Base-by-base conservation (phyloP, 1,140 invertebrate genomes). In the Drosophila oshimai region DNA sequence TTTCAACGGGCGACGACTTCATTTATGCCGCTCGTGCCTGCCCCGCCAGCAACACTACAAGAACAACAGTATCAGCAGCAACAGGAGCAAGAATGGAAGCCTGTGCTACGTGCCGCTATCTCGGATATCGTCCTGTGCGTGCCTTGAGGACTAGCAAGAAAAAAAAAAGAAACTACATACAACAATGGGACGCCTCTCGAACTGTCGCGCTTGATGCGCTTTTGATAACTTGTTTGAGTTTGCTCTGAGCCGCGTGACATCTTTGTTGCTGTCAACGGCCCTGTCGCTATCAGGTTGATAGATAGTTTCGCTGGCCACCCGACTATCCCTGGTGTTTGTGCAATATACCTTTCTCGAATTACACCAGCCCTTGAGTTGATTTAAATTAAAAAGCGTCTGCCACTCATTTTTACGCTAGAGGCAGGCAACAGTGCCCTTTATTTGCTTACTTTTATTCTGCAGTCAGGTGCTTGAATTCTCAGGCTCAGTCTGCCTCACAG, bases 151-250 rank as follows among this genome's bases (percentile, higher is more conserved):
- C 36, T 39, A 31, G 34, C 28, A 51, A 33, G 26, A 22, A 17
- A 18, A 37, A 33, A 12, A 55, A 44, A 9, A 53, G 13, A 31
- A 62, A 24, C 26, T 41, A 41, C 34, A 68, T 41, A 41, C 34
- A 68, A 57, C 54, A 68, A 51, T 69, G 46, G 28, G 42, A 20
- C 39, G 39, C 42, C 41, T 31, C 39, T 69, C 42, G 54, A 69
- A 76, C 73, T 57, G 74, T 54, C 46, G 54, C 57, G 49, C 28
- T 57, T 80, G 75, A 87, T 86, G 75, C 81, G 75, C 75, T 87
- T 80, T 87, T 86, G 81, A 86, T 80, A 86, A 80, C 75, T 76
- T 84, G 80, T 79, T 84, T 79, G 75, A 72, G 57, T 68, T 53
- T 31, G 41, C 17, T 41, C 41, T 39, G 37, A 50, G 42, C 29